Conservation (phyloP, 2,888 invertebrate species). For the Spisula solida region DNA sequence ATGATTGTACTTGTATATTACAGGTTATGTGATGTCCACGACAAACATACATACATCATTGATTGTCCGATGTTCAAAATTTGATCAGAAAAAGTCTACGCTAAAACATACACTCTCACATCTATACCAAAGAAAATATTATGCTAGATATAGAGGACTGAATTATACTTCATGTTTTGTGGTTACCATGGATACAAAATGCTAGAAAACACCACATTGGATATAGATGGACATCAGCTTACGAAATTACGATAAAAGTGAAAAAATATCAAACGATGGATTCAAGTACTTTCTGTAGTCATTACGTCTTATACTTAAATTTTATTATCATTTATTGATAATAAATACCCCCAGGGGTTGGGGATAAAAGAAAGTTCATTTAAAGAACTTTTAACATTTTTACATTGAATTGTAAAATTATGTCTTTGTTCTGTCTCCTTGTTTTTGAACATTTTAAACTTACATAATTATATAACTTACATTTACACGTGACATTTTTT, state of each 20-base stretch:
- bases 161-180: background rate
- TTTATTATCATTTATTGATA: background rate
- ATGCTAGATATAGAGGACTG: background rate
- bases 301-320: background rate
- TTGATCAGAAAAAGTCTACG: background rate
- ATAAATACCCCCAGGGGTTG: background rate
- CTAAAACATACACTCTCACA: background rate
- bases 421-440: background rate
- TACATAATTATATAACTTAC: slow-evolving; percentile 11
- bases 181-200: background rate
- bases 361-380: background rate
- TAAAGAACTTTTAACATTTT: background rate
- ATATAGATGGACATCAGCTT: background rate
- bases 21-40: background rate
- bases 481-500: background rate
- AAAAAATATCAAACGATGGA: background rate
- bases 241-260: no score
- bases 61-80: background rate
- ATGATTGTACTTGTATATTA: background rate
- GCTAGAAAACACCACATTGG: background rate
- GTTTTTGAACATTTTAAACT: slow-evolving; percentile 14
- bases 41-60: background rate
- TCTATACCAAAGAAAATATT: slow-evolving; percentile 14
- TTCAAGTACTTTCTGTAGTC: background rate
- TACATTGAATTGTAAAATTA: slow-evolving; percentile 1